phyloP scores from a whole-genome alignment of 2,797 vertebrate species.

The Phrynocephalus vlangalii region DNA sequence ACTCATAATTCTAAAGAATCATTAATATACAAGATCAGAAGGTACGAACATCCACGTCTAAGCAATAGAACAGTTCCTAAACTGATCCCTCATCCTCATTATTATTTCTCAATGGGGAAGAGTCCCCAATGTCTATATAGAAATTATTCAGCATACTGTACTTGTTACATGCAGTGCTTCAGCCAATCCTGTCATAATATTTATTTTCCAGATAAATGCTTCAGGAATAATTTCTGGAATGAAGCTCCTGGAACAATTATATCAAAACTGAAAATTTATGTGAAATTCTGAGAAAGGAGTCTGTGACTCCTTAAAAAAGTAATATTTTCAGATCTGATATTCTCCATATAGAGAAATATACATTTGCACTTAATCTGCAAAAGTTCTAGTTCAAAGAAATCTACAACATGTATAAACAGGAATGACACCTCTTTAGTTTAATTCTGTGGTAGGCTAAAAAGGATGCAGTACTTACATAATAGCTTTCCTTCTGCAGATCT shows the following conservation, averaged over 20 bases:
- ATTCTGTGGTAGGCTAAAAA: no score
- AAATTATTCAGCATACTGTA: neutral
- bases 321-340: neutral
- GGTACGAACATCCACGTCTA: neutral
- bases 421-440: no score
- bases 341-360: neutral
- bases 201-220: no score
- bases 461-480: no score
- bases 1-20: slow-evolving; percentile 1
- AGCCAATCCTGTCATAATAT: neutral
- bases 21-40: neutral
- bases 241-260: neutral
- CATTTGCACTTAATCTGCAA: neutral
- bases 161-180: neutral
- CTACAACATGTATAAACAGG: no score
- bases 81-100: neutral
- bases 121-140: neutral
- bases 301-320: neutral
- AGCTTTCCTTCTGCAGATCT: no score
- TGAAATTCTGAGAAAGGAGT: neutral
- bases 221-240: neutral
- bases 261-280: neutral
- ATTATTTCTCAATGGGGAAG: neutral
- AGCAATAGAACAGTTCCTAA: neutral
- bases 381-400: neutral